Evolutionary conservation across 2,888 invertebrate species (phyloP).

Genomic region (Heliconius aoede): DNA sequence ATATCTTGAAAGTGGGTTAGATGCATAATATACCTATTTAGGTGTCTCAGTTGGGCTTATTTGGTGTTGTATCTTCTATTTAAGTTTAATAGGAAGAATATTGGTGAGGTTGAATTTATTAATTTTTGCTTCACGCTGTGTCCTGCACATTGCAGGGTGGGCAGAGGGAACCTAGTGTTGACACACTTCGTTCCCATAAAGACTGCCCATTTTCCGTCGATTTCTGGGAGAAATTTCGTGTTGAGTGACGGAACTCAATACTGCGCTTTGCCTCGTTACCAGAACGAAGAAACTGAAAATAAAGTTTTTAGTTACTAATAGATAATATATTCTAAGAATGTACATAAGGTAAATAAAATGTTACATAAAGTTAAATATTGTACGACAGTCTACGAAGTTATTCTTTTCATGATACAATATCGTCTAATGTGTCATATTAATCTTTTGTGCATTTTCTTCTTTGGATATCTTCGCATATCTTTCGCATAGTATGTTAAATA

Average conservation of each 20-base stretch:
- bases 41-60: neutral
- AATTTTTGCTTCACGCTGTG: neutral
- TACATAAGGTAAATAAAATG: too few species aligned
- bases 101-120: neutral
- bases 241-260: too few species aligned
- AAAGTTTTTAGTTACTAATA: too few species aligned
- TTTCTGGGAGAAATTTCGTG: too few species aligned
- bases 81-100: neutral
- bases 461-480: neutral
- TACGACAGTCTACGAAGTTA: conserved; percentile 9
- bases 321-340: too few species aligned
- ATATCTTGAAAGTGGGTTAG: conserved; percentile 12
- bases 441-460: neutral
- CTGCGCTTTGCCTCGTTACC: neutral
- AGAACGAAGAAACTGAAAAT: too few species aligned
- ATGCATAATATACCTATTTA: conserved; percentile 2
- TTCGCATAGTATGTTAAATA: too few species aligned
- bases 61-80: neutral
- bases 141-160: too few species aligned
- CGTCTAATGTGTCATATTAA: neutral
- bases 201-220: too few species aligned
- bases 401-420: conserved; percentile 9
- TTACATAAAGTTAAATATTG: neutral
- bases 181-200: too few species aligned
- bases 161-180: too few species aligned